Evolutionary conservation across 2,113 vertebrate species (phyloP).

Genomic region (Tachysurus fulvidraco): DNA sequence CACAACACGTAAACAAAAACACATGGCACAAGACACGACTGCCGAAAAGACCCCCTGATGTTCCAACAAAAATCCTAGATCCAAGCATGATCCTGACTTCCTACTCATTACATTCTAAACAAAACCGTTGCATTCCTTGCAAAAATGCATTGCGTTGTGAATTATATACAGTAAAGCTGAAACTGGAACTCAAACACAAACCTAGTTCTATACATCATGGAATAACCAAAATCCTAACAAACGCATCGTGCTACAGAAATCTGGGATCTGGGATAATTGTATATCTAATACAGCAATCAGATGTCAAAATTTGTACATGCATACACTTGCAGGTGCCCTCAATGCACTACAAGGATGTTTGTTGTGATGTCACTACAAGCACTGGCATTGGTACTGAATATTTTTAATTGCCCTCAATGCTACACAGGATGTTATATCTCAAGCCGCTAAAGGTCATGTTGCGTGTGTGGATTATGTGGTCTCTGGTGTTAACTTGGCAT

Average conservation of each 20-base stretch:
- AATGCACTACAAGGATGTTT: not conserved
- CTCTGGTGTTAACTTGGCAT: not conserved
- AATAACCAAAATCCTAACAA: not conserved
- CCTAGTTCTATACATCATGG: not conserved
- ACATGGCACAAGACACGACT: too few species aligned
- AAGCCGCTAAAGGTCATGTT: conserved; percentile 3
- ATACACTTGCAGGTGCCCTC: too few species aligned
- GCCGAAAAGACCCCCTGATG: too few species aligned
- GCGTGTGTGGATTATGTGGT: not conserved
- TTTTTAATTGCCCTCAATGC: not conserved
- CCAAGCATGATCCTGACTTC: too few species aligned
- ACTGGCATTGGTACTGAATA: not conserved
- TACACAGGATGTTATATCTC: conserved; percentile 13
- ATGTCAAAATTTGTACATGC: not conserved
- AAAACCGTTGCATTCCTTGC: not conserved
- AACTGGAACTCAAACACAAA: not conserved
- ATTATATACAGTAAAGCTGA: not conserved
- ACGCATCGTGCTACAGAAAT: not conserved
- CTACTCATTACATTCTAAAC: not conserved
- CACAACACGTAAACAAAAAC: too few species aligned
- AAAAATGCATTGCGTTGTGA: not conserved
- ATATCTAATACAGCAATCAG: not conserved
- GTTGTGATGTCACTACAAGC: not conserved
- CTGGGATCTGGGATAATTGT: not conserved
- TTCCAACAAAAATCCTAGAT: too few species aligned